These are phyloP conservation scores for Cyclopterus lumpus DNA, from an alignment of 2,797 vertebrate species.

Conservation along the genomic window DNA sequence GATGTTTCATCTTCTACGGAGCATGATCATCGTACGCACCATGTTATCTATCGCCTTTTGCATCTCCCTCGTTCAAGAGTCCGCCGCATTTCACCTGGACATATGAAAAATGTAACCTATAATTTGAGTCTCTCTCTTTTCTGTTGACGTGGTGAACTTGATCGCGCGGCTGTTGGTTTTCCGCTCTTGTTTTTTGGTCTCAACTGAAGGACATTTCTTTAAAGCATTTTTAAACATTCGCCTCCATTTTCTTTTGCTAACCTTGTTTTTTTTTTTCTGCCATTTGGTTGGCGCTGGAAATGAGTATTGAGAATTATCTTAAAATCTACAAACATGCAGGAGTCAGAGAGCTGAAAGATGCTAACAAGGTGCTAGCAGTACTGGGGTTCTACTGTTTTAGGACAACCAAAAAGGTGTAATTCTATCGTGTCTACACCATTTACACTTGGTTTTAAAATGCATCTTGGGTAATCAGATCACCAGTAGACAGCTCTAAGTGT, in stretches of 20 bases:
- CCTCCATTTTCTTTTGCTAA: neutral
- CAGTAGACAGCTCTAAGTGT: neutral
- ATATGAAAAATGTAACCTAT: neutral
- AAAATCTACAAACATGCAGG: neutral
- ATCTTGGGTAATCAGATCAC: neutral
- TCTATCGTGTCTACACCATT: neutral
- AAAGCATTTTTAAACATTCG: neutral
- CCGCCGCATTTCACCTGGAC: neutral
- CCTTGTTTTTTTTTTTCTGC: neutral
- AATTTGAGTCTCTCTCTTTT: neutral
- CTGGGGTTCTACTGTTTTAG: neutral
- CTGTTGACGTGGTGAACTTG: neutral
- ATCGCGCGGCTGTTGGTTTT: neutral
- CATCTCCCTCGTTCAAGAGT: conserved; percentile 18
- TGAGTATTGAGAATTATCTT: neutral
- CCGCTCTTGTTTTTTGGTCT: neutral
- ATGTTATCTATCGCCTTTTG: conserved; percentile 12
- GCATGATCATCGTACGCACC: neutral
- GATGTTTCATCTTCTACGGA: conserved; percentile 16
- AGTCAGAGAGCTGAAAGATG: neutral
- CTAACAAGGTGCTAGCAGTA: neutral
- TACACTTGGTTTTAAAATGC: neutral
- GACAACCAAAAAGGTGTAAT: neutral
- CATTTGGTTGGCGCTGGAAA: neutral
- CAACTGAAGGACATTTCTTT: neutral